Evolutionary conservation across 2,888 invertebrate genomes (phyloP).

Genomic region (Epinotia bilunana): DNA sequence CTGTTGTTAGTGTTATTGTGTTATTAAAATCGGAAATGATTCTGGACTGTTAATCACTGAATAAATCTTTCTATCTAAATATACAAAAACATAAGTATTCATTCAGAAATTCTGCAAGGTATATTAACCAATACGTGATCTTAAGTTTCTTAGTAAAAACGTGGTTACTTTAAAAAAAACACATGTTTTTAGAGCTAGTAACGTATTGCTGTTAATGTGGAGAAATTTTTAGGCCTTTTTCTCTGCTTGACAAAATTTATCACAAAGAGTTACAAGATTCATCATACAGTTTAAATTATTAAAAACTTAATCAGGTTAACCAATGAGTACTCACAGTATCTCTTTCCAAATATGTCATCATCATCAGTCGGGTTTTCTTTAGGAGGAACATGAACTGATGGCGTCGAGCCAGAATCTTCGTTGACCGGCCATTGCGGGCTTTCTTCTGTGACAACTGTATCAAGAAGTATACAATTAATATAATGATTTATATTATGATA

Average conservation of each 20-base stretch:
- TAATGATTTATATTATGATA: no score
- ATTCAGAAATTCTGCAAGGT: no score
- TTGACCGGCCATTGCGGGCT: conserved; percentile 74
- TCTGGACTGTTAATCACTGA: no score
- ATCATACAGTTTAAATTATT: background rate
- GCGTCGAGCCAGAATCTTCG: conserved; percentile 67
- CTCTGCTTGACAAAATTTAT: background rate
- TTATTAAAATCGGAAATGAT: no score
- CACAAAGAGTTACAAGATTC: background rate
- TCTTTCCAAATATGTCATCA: conserved; percentile 68
- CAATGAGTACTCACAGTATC: conserved; percentile 63
- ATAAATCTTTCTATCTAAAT: no score
- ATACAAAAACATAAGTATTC: no score
- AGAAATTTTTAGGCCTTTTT: no score
- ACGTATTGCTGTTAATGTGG: no score
- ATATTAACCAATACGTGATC: no score
- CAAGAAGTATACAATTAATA: background rate
- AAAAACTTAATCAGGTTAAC: background rate
- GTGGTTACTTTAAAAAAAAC: no score
- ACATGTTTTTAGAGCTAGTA: no score
- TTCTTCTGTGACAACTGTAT: conserved; percentile 69
- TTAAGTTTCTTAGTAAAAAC: no score
- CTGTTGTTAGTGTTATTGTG: background rate
- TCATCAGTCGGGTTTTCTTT: conserved; percentile 68
- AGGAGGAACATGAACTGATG: conserved; percentile 64